phyloP scores from a whole-genome alignment of 2,113 vertebrate species.

The Albula goreensis region DNA sequence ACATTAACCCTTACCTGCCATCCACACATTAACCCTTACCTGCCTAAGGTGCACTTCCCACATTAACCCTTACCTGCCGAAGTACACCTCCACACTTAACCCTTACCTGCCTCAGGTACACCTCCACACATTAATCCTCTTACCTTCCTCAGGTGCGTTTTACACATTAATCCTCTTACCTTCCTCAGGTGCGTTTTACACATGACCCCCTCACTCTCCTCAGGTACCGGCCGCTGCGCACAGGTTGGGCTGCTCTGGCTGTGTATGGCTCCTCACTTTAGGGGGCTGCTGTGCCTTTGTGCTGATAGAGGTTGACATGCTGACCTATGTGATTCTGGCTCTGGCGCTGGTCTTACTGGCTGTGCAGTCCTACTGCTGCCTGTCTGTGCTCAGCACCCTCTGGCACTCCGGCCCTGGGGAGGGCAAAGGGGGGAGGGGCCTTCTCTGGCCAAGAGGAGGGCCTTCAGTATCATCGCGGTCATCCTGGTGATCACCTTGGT shows the following conservation, averaged over 20 bases:
- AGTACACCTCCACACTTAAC: too few species aligned
- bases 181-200: too few species aligned
- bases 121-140: too few species aligned
- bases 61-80: too few species aligned
- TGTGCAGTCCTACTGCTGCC: conserved; percentile 14
- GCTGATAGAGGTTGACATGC: not conserved
- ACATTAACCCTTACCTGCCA: too few species aligned
- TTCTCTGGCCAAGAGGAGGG: not conserved
- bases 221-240: conserved; percentile 2
- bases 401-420: not conserved
- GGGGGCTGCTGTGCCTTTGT: not conserved
- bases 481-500: not conserved
- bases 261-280: not conserved
- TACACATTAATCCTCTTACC: too few species aligned
- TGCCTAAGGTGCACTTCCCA: too few species aligned
- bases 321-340: not conserved
- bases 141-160: too few species aligned
- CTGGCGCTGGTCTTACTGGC: not conserved
- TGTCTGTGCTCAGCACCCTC: not conserved
- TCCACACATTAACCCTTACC: too few species aligned
- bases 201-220: not conserved
- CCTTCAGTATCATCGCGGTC: conserved; percentile 4
- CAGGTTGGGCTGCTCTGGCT: not conserved
- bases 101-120: too few species aligned
- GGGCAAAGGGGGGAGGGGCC: not conserved